A percentile compares a stretch with the other conserved stretches of the same genome.
Conservation (phyloP, 2,797 vertebrate genomes). For the Pristis pectinata region DNA sequence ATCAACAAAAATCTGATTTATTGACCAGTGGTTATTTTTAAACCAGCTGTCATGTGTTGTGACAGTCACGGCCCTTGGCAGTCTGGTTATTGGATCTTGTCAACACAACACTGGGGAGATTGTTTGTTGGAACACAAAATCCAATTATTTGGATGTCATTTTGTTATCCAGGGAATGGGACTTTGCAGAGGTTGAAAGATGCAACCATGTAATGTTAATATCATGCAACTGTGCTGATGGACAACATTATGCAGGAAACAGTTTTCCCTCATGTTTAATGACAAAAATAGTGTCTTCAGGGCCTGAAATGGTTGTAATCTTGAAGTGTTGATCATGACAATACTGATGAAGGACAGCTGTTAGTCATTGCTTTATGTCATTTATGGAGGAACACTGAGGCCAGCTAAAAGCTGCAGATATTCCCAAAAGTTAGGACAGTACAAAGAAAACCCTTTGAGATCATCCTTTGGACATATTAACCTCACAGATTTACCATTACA, state of each 20-base stretch:
- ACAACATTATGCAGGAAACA: background rate
- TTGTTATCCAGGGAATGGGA: background rate
- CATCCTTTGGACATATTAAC: background rate
- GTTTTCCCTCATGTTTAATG: too few relatives aligned
- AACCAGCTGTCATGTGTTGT: background rate
- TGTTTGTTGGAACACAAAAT: background rate
- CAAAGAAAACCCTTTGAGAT: background rate
- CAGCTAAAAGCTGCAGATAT: background rate
- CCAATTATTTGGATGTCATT: background rate
- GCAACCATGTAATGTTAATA: background rate
- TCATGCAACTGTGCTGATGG: background rate
- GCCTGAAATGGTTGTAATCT: too few relatives aligned
- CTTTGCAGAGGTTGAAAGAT: background rate
- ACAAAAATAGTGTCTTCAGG: background rate
- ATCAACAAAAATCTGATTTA: conserved; percentile 7
- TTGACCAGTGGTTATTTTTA: background rate
- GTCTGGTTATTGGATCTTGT: background rate
- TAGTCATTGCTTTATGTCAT: background rate
- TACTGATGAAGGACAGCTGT: background rate
- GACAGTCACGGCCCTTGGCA: background rate
- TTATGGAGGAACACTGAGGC: background rate
- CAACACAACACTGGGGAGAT: conserved; percentile 15
- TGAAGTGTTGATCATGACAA: background rate
- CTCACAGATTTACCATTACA: background rate
- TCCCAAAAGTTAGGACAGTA: background rate